Evolutionary conservation across 2,113 vertebrate genomes (phyloP), one percentile per base, ranked within the genome.

Genomic region (Tauraco erythrolophus): DNA sequence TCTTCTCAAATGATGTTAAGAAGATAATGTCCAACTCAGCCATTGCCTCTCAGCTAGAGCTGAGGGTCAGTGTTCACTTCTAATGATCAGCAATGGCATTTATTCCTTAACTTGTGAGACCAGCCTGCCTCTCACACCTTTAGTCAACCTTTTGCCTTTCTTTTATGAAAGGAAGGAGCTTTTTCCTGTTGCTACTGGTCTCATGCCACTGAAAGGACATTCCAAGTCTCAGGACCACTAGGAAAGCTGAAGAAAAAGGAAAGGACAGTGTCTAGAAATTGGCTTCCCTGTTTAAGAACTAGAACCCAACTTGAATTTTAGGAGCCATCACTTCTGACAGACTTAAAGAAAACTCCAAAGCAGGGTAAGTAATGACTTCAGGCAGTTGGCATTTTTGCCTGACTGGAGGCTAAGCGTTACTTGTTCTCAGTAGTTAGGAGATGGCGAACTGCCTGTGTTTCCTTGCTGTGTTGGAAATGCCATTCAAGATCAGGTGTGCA

Each of bases 1-100:
- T 97, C 92, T 97, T 98, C 98, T 98, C 96, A 96, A 53, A 66
- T 86, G 53, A 70, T 37, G 46, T 48, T 70, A 50, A 54, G 7
- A 72, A 18, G 21, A 14, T 54, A 51, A 84, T 53, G n/a, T 24
- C 81, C 58, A 65, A 24, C 35, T 82, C 19, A 43, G 21, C 60
- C 53, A 28, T 79, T 0, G 0, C 65, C 57, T 89, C 37, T 94
- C n/a, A 46, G 64, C 37, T 83, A 27, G 62, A 79, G 56, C 53
- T 83, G n/a, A 88, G 56, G 19, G 37, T 58, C 22, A 48, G 35
- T 41, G 35, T 35, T 96, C 54, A 19, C 53, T 66, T 88, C 9
- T 84, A 45, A 51, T 51, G 22, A 88, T 76, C 76, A 77, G 65
- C 57, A 94, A 65, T 64, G 0, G 50, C 11, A 4, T 62, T 79